A percentile compares a stretch with the other conserved stretches of the same genome.
Evolutionary conservation across 30 jellyfish, hydroid and myxozoan genomes (phyloP).

Genomic region (Aurelia aurita complex sp. Pacific): DNA sequence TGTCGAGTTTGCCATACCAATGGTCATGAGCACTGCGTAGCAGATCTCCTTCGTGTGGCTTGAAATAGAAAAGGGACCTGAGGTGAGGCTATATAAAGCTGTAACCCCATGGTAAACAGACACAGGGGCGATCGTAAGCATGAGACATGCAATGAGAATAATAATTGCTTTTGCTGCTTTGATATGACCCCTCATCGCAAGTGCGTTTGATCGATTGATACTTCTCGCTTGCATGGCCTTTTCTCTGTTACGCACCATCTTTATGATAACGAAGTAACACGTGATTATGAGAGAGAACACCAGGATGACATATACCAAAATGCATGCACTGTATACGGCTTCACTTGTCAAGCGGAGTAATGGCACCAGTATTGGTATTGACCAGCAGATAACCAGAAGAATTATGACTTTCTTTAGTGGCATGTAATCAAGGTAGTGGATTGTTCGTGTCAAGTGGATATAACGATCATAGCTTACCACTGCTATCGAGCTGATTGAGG

Average conservation of each 20-base stretch:
- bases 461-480: slow-evolving; percentile 39
- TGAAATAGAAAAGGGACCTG: slow-evolving; percentile 2
- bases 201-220: not conserved
- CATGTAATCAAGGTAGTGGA: slow-evolving; percentile 8
- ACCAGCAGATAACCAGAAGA: too few relatives aligned
- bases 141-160: slow-evolving; percentile 13
- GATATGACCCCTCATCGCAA: slow-evolving; percentile 14
- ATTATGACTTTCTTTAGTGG: too few relatives aligned
- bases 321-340: too few relatives aligned
- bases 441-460: slow-evolving; percentile 11
- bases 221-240: too few relatives aligned
- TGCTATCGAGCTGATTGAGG: slow-evolving; percentile 8
- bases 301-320: too few relatives aligned
- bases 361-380: too few relatives aligned
- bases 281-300: too few relatives aligned
- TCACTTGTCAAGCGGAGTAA: too few relatives aligned
- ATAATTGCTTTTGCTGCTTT: slow-evolving; percentile 41
- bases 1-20: slow-evolving; percentile 67
- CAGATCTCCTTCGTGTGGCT: slow-evolving; percentile 26
- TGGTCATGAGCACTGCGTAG: slow-evolving; percentile 63
- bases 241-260: too few relatives aligned
- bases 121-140: slow-evolving; percentile 33
- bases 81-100: slow-evolving; percentile 10
- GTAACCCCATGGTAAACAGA: slow-evolving; percentile 45
- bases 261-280: too few relatives aligned